Evolutionary conservation across 2,888 invertebrate genomes (phyloP).

Genomic region (Rhagonycha lutea): DNA sequence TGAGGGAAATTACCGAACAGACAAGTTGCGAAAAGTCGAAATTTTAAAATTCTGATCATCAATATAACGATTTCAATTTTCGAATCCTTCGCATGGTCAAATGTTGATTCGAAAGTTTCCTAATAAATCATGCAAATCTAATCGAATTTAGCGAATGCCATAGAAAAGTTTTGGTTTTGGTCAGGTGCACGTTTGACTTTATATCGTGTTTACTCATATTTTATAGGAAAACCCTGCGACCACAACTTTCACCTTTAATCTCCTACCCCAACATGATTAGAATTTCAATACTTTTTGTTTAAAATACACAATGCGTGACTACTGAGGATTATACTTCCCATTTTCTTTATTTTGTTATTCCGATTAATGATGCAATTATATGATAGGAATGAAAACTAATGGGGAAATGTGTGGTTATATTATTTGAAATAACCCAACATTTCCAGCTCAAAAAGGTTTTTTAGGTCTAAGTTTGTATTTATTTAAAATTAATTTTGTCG

Average conservation of each 20-base stretch:
- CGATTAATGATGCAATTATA: not conserved
- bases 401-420: not conserved
- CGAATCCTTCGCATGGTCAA: not conserved
- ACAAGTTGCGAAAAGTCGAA: not conserved
- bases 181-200: not conserved
- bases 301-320: not conserved
- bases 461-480: not conserved
- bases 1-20: not conserved
- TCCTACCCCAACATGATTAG: not conserved
- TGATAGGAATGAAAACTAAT: not conserved
- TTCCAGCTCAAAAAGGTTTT: not conserved
- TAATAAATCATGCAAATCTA: not conserved
- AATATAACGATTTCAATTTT: not conserved
- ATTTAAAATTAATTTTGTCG: not conserved
- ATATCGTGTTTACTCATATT: not conserved
- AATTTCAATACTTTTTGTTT: not conserved
- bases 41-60: not conserved
- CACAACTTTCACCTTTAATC: not conserved
- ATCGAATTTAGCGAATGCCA: not conserved
- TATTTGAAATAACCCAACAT: not conserved
- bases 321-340: not conserved
- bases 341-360: not conserved
- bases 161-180: not conserved
- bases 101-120: not conserved
- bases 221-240: not conserved